Evolutionary conservation across 2,113 vertebrate species (phyloP).

Genomic region (Phrynocephalus versicolor): DNA sequence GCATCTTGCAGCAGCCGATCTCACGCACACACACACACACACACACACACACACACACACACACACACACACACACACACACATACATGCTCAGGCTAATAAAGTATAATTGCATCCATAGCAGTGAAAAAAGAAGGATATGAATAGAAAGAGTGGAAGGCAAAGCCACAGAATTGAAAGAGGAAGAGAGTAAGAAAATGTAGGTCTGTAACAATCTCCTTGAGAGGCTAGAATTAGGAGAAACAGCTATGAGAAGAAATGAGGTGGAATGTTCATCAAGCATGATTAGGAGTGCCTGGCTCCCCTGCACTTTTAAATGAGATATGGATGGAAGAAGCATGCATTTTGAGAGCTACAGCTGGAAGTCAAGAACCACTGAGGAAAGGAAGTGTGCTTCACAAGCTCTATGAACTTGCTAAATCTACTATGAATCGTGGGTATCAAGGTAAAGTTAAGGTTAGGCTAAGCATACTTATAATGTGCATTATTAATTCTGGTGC

Average conservation of each 20-base stretch:
- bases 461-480: not conserved
- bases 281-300: not conserved
- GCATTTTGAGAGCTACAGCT: not conserved
- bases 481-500: too few species aligned
- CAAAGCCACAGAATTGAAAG: not conserved
- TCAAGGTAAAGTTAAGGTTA: not conserved
- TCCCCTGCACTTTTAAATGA: not conserved
- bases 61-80: too few species aligned
- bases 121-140: not conserved
- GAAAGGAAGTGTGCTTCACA: not conserved
- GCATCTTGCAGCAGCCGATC: too few species aligned
- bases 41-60: too few species aligned
- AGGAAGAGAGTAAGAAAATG: not conserved
- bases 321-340: not conserved
- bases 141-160: not conserved
- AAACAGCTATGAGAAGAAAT: not conserved
- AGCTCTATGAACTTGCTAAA: not conserved
- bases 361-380: not conserved
- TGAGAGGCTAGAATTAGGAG: not conserved
- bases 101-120: not conserved
- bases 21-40: too few species aligned
- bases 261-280: not conserved
- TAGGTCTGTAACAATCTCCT: not conserved
- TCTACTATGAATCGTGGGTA: not conserved
- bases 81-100: not conserved